Base-by-base conservation (phyloP, 2,797 vertebrate species). In the Bucorvus abyssinicus region DNA sequence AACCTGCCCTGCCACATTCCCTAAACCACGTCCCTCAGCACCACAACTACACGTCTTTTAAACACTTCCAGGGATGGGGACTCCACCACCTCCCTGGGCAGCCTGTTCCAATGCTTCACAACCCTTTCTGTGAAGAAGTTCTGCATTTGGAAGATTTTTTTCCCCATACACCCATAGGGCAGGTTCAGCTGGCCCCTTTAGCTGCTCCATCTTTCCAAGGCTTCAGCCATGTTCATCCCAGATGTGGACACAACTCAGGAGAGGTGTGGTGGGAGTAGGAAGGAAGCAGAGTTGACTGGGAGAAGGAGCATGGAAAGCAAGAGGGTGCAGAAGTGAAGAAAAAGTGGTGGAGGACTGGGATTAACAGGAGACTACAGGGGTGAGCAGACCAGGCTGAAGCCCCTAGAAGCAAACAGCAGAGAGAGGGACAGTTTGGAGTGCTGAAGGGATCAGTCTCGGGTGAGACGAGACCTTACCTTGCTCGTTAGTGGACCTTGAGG, bases 161-260 rank as follows among this genome's bases (percentile, higher is more conserved):
- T 52, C 26, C 47, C 52, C 2, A 0, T 44, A 34, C 0, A 2
- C 12, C 30, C 32, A 13, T 2, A 80, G 8, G 12, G 13, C 47
- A 67, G 38, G 40, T 38, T 23, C 36, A 42, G 8, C 30, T 34
- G 42, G 44, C 32, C 7, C 7, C 26, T 60, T 70, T 32, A 74
- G n/a, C 42, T 61, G 27, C 10, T 87, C 36, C 9, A 4, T 76
- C 45, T 74, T 89, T 92, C 71, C 63, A 82, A 73, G 24, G 13
- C 49, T 77, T 13, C 29, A 71, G 10, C n/a, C 56, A 45, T 20
- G n/a, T 74, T 74, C 75, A 63, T 67, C n/a, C 56, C 60, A 77
- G 81, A 49, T 68, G 49, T 57, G 45, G 63, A 60, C 17, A 52
- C 22, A 32, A 42, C 70, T 57, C 1, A 3, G 50, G 30, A 78